These are phyloP conservation scores for Stomorhina lunata DNA, from an alignment of 2,888 invertebrate species.

Conservation along the genomic window DNA sequence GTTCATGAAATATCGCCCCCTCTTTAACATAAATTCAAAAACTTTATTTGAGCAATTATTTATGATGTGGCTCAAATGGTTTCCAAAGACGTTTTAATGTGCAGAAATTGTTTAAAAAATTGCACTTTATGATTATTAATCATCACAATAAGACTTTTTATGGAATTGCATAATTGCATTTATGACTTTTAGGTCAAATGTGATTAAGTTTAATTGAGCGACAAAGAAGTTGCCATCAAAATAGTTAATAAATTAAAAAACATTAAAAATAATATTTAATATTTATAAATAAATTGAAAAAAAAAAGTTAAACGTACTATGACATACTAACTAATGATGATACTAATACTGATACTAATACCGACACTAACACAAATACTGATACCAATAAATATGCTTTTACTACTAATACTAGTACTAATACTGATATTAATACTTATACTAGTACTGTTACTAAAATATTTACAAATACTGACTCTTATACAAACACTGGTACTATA, in stretches of 20 bases:
- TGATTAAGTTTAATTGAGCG: background rate
- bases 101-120: background rate
- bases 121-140: conserved; percentile 34
- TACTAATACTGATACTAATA: too few relatives aligned
- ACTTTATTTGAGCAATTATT: conserved; percentile 42
- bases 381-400: too few relatives aligned
- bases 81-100: background rate
- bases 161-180: conserved; percentile 27
- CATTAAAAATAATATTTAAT: conserved; percentile 46
- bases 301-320: too few relatives aligned
- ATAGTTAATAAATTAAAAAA: too few relatives aligned
- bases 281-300: too few relatives aligned
- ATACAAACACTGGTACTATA: too few relatives aligned
- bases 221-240: background rate
- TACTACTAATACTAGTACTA: too few relatives aligned
- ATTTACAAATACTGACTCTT: too few relatives aligned
- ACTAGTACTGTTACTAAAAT: too few relatives aligned
- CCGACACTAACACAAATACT: too few relatives aligned
- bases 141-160: background rate
- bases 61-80: conserved; percentile 27
- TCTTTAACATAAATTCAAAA: conserved; percentile 50
- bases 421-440: too few relatives aligned
- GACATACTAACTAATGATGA: too few relatives aligned
- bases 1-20: conserved; percentile 56
- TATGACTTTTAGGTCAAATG: conserved; percentile 5